Conservation (phyloP, 2,797 vertebrate genomes). For the Fratercula arctica region DNA sequence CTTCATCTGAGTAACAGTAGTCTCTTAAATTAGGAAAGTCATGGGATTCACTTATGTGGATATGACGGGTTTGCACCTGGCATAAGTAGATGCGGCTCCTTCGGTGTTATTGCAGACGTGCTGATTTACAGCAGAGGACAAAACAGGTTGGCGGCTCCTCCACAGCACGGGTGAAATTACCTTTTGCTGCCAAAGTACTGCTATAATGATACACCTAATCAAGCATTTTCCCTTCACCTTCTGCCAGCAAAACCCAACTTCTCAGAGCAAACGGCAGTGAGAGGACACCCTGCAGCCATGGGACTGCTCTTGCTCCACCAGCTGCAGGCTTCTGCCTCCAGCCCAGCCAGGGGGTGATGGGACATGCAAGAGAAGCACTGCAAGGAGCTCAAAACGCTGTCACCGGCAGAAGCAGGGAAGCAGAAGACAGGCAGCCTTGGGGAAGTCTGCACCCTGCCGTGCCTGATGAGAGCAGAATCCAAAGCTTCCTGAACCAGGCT, state of each 20-base stretch:
- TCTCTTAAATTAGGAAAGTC: background rate
- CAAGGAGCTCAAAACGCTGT: background rate
- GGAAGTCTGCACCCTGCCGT: background rate
- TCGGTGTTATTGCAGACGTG: background rate
- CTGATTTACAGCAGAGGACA: background rate
- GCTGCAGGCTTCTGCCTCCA: background rate
- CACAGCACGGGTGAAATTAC: background rate
- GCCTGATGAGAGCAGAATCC: background rate
- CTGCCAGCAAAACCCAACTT: background rate
- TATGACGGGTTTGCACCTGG: background rate
- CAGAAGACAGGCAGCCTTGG: no score
- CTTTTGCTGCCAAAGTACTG: background rate
- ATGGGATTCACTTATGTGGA: background rate
- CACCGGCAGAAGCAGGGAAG: background rate
- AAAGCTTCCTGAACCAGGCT: accelerated
- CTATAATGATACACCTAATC: background rate
- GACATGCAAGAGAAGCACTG: background rate
- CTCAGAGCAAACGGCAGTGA: background rate
- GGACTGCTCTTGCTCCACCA: background rate
- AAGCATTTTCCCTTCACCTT: background rate
- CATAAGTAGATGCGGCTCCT: background rate
- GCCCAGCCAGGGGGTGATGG: background rate
- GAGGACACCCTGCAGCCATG: background rate
- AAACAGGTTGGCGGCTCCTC: background rate
- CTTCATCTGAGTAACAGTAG: background rate